Evolutionary conservation across 2,888 invertebrate species (phyloP).

Genomic region (Xanthostigma xanthostigma): DNA sequence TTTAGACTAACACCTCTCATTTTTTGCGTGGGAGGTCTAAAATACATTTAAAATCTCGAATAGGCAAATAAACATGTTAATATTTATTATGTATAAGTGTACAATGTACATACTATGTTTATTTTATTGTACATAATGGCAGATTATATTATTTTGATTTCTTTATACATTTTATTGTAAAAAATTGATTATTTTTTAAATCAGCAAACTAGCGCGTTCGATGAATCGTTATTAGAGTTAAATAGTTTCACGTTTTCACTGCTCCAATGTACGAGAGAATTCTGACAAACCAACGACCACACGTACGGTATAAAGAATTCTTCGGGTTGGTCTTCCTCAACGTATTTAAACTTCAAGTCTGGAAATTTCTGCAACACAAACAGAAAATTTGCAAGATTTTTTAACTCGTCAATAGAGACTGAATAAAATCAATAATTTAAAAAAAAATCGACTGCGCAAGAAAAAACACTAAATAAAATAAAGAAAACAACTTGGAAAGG

Average conservation of each 20-base stretch:
- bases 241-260: slow-evolving; percentile 15
- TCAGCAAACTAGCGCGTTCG: slow-evolving; percentile 7
- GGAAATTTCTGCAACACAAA: slow-evolving; percentile 76
- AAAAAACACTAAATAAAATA: too few relatives aligned
- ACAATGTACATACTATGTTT: too few relatives aligned
- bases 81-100: too few relatives aligned
- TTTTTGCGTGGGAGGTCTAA: too few relatives aligned
- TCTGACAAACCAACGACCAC: slow-evolving; percentile 71
- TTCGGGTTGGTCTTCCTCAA: slow-evolving; percentile 96
- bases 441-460: too few relatives aligned
- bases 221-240: slow-evolving; percentile 7
- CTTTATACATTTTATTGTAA: too few relatives aligned
- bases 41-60: too few relatives aligned
- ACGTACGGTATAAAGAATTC: slow-evolving; percentile 99
- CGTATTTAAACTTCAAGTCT: slow-evolving; percentile 95
- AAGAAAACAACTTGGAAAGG: too few relatives aligned
- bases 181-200: not conserved
- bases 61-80: too few relatives aligned
- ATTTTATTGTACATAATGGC: too few relatives aligned
- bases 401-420: not conserved
- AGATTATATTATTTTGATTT: too few relatives aligned
- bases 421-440: not conserved
- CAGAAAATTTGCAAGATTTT: slow-evolving; percentile 3
- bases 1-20: too few relatives aligned
- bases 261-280: slow-evolving; percentile 26